These are phyloP conservation scores for Opisthocomus hoazin DNA, from an alignment of 2,113 vertebrate genomes.

Conservation along the genomic window DNA sequence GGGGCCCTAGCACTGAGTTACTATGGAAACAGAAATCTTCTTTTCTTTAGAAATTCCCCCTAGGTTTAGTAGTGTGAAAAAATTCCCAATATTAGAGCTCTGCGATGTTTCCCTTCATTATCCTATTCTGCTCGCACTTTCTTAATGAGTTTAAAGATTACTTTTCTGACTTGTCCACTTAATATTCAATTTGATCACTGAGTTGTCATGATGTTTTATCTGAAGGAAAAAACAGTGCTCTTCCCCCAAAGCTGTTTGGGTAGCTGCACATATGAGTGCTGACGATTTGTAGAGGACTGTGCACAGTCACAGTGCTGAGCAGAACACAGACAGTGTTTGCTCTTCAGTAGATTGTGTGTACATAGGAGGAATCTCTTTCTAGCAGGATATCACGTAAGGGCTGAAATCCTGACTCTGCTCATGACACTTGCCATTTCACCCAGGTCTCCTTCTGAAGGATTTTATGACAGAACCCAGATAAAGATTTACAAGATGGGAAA, in stretches of 20 bases:
- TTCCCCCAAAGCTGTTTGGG: neutral
- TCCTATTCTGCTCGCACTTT: neutral
- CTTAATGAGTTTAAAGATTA: neutral
- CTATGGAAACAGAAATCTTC: slow-evolving; percentile 73
- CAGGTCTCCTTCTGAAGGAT: neutral
- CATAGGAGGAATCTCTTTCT: neutral
- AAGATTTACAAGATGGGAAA: neutral
- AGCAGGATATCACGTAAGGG: neutral
- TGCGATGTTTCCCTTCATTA: neutral
- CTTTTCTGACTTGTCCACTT: neutral
- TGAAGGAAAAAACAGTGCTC: neutral
- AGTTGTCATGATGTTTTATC: neutral
- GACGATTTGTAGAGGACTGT: neutral
- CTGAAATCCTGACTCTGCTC: neutral
- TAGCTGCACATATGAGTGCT: neutral
- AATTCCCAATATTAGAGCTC: neutral
- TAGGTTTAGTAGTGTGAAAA: slow-evolving; percentile 52
- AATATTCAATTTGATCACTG: neutral
- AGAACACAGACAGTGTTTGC: neutral
- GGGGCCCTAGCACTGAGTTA: slow-evolving; percentile 64
- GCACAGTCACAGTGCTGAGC: neutral
- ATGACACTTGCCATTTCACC: neutral
- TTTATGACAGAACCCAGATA: neutral
- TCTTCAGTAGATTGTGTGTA: neutral
- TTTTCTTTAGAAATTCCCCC: slow-evolving; percentile 69